These are phyloP conservation scores for Polypedilum vanderplanki DNA, from an alignment of 1,140 invertebrate species.

Conservation along the genomic window DNA sequence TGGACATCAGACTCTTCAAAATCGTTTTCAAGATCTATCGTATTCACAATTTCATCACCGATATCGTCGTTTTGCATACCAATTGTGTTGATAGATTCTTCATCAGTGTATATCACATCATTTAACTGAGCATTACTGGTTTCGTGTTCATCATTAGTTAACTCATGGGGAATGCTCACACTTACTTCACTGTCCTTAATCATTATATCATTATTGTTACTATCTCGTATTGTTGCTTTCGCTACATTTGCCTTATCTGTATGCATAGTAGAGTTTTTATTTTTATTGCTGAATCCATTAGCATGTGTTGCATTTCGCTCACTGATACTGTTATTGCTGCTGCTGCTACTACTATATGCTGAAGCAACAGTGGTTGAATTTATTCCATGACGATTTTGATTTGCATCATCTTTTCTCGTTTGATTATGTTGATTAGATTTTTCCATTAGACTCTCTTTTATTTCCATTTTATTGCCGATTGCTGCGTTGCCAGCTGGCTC, in stretches of 20 bases:
- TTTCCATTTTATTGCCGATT: conserved; percentile 5
- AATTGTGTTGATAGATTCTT: background rate
- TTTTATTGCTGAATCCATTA: conserved; percentile 15
- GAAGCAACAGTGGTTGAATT: conserved; percentile 23
- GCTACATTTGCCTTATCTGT: background rate
- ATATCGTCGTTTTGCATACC: background rate
- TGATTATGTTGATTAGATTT: conserved; percentile 26
- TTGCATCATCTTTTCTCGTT: background rate
- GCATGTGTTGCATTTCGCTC: background rate
- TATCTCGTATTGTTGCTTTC: background rate
- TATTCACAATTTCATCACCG: background rate
- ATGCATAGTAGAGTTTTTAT: conserved; percentile 11
- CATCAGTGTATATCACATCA: conserved; percentile 25
- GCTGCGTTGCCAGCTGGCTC: conserved; percentile 8
- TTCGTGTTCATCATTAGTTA: conserved; percentile 26
- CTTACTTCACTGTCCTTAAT: background rate
- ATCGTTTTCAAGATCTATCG: background rate
- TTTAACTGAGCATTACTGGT: conserved; percentile 3
- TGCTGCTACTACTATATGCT: background rate
- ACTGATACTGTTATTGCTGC: background rate
- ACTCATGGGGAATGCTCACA: background rate
- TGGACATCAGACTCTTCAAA: conserved; percentile 28
- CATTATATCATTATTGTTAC: no score
- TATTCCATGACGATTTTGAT: conserved; percentile 1
- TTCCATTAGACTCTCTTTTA: conserved; percentile 25